Conservation (phyloP, 2,888 invertebrate genomes). For the Hymenopus coronatus region DNA sequence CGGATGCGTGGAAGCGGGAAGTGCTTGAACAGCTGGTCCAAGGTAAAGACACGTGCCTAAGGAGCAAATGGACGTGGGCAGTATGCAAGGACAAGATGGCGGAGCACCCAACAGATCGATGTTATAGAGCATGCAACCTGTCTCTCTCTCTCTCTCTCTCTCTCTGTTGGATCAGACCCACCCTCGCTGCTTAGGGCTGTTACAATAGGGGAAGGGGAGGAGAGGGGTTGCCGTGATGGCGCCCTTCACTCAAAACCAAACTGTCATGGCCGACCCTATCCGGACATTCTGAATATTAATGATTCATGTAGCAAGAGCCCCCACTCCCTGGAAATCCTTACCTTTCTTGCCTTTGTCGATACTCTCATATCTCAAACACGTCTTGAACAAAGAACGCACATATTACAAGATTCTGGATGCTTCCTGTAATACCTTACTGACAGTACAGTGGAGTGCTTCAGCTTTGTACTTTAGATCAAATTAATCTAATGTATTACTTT, state of each 20-base stretch:
- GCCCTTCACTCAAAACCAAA: conserved; percentile 29
- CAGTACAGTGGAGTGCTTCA: too few relatives aligned
- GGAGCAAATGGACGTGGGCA: neutral
- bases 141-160: neutral
- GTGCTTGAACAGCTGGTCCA: neutral
- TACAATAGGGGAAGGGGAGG: conserved; percentile 22
- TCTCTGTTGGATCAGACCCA: neutral
- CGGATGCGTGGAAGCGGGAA: neutral
- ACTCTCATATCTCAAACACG: neutral
- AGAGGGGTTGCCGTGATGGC: conserved; percentile 14
- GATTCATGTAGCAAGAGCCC: neutral
- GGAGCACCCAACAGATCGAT: conserved; percentile 17
- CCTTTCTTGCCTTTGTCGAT: neutral
- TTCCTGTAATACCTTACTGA: too few relatives aligned
- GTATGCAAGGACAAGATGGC: neutral
- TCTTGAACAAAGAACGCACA: neutral
- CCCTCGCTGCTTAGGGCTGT: conserved; percentile 22
- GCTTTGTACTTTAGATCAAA: too few relatives aligned
- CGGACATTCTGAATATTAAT: conserved; percentile 30
- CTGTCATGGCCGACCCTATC: conserved; percentile 28
- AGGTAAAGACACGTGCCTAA: neutral
- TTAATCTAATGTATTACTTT: too few relatives aligned
- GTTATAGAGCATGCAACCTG: conserved; percentile 15
- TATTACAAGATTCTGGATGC: too few relatives aligned
- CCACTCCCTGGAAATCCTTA: neutral